These are phyloP conservation scores for Mesorhabditis sp. DNA, from an alignment of 2,888 invertebrate species.

Conservation along the genomic window DNA sequence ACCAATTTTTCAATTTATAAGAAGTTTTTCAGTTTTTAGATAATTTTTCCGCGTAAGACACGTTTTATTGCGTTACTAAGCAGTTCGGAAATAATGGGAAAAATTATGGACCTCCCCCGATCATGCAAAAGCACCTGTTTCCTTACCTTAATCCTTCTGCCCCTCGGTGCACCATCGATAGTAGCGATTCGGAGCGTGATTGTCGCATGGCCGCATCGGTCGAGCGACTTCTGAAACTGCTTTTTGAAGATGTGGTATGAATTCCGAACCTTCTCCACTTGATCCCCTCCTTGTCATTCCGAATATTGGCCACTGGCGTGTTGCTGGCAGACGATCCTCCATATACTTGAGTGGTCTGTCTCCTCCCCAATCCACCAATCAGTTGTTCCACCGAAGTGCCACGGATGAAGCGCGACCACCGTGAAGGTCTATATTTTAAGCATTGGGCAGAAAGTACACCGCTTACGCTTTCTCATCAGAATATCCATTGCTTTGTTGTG, in stretches of 20 bases:
- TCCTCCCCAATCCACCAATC: conserved; percentile 18
- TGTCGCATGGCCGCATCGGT: conserved; percentile 34
- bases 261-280: neutral
- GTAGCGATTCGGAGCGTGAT: conserved; percentile 35
- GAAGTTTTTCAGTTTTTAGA: too few relatives aligned
- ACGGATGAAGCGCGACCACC: conserved; percentile 36
- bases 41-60: too few relatives aligned
- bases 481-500: neutral
- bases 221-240: conserved; percentile 32
- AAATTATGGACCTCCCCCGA: conserved; percentile 11
- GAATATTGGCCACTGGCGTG: neutral
- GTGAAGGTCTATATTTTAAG: conserved; percentile 11
- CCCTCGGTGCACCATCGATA: conserved; percentile 40
- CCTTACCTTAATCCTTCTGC: conserved; percentile 43
- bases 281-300: neutral
- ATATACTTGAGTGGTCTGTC: conserved; percentile 27
- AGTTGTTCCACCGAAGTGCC: conserved; percentile 42
- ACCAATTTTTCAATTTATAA: too few relatives aligned
- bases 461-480: conserved; percentile 12
- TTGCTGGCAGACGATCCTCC: conserved; percentile 21
- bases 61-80: neutral
- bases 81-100: neutral
- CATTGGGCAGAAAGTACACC: neutral
- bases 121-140: conserved; percentile 25
- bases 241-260: neutral